Base-by-base conservation (phyloP, 1,140 invertebrate species). In the Neoseiulus cucumeris region DNA sequence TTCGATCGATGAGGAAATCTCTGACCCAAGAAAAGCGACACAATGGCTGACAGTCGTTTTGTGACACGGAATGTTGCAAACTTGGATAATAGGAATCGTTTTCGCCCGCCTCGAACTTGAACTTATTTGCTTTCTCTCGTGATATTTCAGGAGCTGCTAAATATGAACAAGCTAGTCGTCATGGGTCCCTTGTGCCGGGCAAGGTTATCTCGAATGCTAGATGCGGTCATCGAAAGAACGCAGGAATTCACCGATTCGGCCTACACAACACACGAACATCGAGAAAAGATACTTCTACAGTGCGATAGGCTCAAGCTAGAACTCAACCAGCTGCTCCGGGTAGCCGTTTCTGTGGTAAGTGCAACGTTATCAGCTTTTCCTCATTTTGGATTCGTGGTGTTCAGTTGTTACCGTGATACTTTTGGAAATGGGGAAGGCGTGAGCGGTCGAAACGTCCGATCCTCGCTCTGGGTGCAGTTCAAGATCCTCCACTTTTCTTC, bases 181-280 rank as follows among this genome's bases (percentile, higher is more conserved):
- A 73, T 80, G 30, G 79, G 84, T 71, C 80, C 74, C 67, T 80
- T 70, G 9, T 80, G 82, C 70, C 79, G 85, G 67, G 84, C 88
- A 69, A 85, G 88, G 28, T 79, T 98, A 20, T 83, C 84, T 0
- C 74, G 82, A 68, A 87, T 89, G 30, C 81, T 97, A 70, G 91
- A 96, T 66, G 84, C 86, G 41, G 84, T 97, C 20, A 84, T 93
- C 33, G 94, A 98, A 77, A 84, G 91, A 71, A 94, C 90, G 64
- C 70, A 75, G 78, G 95, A 98, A 76, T 98, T 98, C 78, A 98
- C 95, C 12, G 94, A 99, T 77, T 98, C 93, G 66, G 91, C 94
- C 65, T 98, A 98, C 77, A 98, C 94, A 41, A 88, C 84, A 70
- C 92, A 98, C 77, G 89, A 96, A 72, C 90, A 97, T 77, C 81